phyloP scores from a whole-genome alignment of 2,888 invertebrate species.

The Steinernema scapterisci region DNA sequence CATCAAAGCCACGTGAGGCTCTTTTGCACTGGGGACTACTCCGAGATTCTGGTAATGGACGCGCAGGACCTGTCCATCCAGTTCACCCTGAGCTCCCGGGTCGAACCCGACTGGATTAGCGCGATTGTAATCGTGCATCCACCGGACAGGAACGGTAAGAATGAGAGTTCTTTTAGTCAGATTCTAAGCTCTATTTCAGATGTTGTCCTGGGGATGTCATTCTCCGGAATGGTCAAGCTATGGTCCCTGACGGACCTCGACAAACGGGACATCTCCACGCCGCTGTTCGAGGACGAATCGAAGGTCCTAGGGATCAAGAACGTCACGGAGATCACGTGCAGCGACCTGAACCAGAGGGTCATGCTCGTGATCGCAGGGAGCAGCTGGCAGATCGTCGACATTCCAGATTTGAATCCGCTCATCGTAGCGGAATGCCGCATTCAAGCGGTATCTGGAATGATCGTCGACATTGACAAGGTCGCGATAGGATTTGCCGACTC shows the following conservation, averaged over 20 bases:
- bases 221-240: conserved; percentile 66
- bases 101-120: conserved; percentile 97
- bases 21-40: conserved; percentile 96
- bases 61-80: conserved; percentile 90
- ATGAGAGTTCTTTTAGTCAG: neutral
- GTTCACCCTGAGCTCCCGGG: conserved; percentile 88
- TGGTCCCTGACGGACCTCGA: conserved; percentile 65
- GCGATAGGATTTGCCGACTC: conserved; percentile 95
- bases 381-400: conserved; percentile 83
- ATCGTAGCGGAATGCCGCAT: conserved; percentile 48
- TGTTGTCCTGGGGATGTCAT: conserved; percentile 64
- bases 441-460: conserved; percentile 60
- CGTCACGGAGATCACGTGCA: conserved; percentile 86
- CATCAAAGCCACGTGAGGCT: conserved; percentile 72
- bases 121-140: conserved; percentile 81
- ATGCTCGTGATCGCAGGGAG: conserved; percentile 94
- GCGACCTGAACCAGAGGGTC: conserved; percentile 91
- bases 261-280: conserved; percentile 46
- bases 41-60: conserved; percentile 95
- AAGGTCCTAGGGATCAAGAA: conserved; percentile 93
- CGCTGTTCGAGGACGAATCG: conserved; percentile 88
- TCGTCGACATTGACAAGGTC: conserved; percentile 73
- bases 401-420: conserved; percentile 75
- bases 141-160: conserved; percentile 47
- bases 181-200: conserved; percentile 41